Conservation (phyloP, 2,797 vertebrate genomes). For the Poecilia gillii region DNA sequence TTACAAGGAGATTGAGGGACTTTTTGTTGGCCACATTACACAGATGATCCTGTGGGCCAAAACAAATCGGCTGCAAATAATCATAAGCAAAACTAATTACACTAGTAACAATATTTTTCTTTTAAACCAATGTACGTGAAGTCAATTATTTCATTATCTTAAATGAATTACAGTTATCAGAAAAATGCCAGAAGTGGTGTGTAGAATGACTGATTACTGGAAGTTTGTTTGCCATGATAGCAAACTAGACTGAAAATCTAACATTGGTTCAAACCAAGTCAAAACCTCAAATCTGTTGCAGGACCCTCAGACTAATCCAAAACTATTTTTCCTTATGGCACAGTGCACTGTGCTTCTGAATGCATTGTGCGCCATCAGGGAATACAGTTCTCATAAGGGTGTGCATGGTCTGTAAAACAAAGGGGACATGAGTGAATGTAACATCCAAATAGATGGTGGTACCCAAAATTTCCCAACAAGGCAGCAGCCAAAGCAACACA, state of each 20-base stretch:
- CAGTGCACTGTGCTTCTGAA: neutral
- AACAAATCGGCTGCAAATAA: slow-evolving; percentile 42
- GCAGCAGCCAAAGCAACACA: neutral
- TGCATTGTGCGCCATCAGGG: neutral
- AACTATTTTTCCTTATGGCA: neutral
- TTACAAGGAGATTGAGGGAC: slow-evolving; percentile 50
- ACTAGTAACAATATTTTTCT: slow-evolving; percentile 35
- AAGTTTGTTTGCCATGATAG: too few species aligned
- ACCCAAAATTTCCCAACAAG: neutral
- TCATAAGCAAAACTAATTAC: slow-evolving; percentile 51
- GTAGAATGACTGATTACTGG: neutral
- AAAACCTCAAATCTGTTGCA: neutral
- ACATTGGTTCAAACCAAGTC: neutral
- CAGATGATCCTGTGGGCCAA: slow-evolving; percentile 20
- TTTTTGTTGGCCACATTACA: slow-evolving; percentile 50
- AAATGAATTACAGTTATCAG: slow-evolving; percentile 1
- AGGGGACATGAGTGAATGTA: neutral
- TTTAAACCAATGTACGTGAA: slow-evolving; percentile 24
- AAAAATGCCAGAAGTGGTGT: neutral
- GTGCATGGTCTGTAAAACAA: too few species aligned
- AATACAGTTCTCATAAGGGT: neutral
- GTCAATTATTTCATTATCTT: slow-evolving; percentile 22
- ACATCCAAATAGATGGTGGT: neutral
- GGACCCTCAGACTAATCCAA: neutral
- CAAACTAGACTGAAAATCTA: neutral